Base-by-base conservation (phyloP, 2,113 vertebrate genomes). In the Elachura formosa region DNA sequence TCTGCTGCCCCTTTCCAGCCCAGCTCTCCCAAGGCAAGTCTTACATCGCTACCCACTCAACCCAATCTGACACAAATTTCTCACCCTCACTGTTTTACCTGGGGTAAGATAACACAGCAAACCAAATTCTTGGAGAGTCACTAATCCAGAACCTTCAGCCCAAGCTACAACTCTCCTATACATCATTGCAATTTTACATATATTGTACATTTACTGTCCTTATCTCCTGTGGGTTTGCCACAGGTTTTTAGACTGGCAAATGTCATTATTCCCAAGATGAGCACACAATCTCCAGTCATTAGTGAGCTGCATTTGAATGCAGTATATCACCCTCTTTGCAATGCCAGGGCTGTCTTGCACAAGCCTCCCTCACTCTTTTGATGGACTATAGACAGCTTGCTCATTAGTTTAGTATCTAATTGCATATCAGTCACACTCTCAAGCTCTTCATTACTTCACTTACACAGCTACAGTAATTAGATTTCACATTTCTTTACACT, bases 391-490 rank as follows among this genome's bases (percentile, higher is more conserved):
- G 93, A 80, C 94, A 96, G 92, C 85, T 93, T 94, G 92, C 96
- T 96, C 96, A 96, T 95, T 96, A 96, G 96, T 83, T 91, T 90
- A 40, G 75, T 88, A 86, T 91, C 95, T 96, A 96, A 96, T 96
- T 95, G 90, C 96, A 95, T 95, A 96, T 96, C 96, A 96, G 92
- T 93, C 96, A 96, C 82, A 96, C 92, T 96, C 94, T 92, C 92
- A 86, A 74, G 90, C 78, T 95, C 59, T 83, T 96, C 94, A 95
- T 96, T 96, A 95, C 88, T 93, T 95, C 76, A 90, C 88, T 94
- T 92, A 92, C 79, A 80, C 85, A 92, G 85, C 95, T 94, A 95
- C 94, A 93, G 90, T 95, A 96, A 96, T 94, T 95, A 96, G 94
- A 94, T 96, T 96, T 96, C 75, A 79, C 85, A 83, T 96, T 96